These are phyloP conservation scores for Pristionchus japonicus DNA, from an alignment of 2,888 invertebrate genomes.

Conservation along the genomic window DNA sequence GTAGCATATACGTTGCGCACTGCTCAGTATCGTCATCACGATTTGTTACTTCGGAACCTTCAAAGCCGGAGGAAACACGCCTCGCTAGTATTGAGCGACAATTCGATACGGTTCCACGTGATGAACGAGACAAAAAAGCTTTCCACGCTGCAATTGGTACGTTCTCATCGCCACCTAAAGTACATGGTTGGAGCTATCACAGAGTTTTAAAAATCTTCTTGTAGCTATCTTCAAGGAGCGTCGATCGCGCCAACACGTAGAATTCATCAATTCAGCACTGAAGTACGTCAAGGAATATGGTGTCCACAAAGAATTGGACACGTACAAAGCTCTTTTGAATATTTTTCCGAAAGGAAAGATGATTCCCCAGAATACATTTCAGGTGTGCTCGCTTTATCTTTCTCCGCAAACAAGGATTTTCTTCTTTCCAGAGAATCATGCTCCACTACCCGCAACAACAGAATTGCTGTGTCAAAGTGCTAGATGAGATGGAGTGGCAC, in stretches of 20 bases:
- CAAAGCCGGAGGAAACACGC: constrained; percentile 46
- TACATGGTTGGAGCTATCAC: no score
- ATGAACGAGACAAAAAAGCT: constrained; percentile 65
- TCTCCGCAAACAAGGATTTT: neutral
- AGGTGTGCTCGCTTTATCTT: constrained; percentile 58
- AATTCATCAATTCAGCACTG: constrained; percentile 92
- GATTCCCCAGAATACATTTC: constrained; percentile 83
- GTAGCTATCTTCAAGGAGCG: constrained; percentile 83
- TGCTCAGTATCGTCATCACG: neutral
- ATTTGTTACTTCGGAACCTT: constrained; percentile 31
- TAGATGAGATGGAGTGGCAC: constrained; percentile 95
- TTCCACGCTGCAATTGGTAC: constrained; percentile 69
- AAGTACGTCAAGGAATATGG: constrained; percentile 90
- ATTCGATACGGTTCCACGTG: constrained; percentile 62
- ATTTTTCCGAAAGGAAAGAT: constrained; percentile 84
- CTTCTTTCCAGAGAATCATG: constrained; percentile 87
- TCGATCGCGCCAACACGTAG: constrained; percentile 88
- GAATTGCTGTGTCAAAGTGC: constrained; percentile 89
- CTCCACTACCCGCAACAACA: constrained; percentile 96
- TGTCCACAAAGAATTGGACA: constrained; percentile 83
- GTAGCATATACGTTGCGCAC: neutral
- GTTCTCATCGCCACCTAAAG: no score
- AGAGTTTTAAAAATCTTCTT: no score
- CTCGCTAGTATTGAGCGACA: constrained; percentile 67
- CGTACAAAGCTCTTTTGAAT: constrained; percentile 76